These are phyloP conservation scores for Micrasema longulum DNA, from an alignment of 1,140 invertebrate species.

Conservation along the genomic window DNA sequence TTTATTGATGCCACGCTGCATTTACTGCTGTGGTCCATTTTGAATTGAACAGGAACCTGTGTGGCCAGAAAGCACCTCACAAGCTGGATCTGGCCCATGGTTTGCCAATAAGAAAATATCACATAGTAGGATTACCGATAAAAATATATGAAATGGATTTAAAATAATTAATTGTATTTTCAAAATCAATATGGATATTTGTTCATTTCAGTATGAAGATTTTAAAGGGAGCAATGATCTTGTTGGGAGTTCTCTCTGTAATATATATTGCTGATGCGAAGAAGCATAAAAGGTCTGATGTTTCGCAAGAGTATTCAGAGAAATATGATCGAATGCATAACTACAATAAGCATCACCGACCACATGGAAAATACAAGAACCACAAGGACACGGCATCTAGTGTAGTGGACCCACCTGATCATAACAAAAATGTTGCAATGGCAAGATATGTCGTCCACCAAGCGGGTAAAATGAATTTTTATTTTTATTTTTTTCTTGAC, in stretches of 20 bases:
- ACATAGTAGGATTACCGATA: too few relatives aligned
- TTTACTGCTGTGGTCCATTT: too few relatives aligned
- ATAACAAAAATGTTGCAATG: constrained; percentile 48
- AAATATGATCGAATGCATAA: constrained; percentile 6
- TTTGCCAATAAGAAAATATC: too few relatives aligned
- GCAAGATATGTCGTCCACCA: constrained; percentile 49
- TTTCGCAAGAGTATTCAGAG: not conserved
- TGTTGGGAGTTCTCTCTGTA: not conserved
- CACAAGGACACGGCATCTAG: not conserved
- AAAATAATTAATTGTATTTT: too few relatives aligned
- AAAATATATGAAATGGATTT: too few relatives aligned
- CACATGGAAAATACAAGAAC: not conserved
- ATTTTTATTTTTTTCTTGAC: constrained; percentile 23
- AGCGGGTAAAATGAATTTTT: constrained; percentile 45
- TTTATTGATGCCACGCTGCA: too few relatives aligned
- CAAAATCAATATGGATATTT: too few relatives aligned
- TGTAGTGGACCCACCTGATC: constrained; percentile 39
- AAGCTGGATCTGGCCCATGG: too few relatives aligned
- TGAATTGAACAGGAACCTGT: too few relatives aligned
- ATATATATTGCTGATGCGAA: constrained; percentile 7
- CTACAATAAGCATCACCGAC: constrained; percentile 2
- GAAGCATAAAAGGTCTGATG: constrained; percentile 4
- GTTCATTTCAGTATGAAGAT: too few relatives aligned
- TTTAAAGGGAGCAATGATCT: too few relatives aligned
- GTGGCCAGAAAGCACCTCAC: too few relatives aligned